Percentiles rank a stretch among this genome's conserved stretches.
Evolutionary conservation across 2,797 vertebrate species (phyloP).

Genomic region (Otus scops): DNA sequence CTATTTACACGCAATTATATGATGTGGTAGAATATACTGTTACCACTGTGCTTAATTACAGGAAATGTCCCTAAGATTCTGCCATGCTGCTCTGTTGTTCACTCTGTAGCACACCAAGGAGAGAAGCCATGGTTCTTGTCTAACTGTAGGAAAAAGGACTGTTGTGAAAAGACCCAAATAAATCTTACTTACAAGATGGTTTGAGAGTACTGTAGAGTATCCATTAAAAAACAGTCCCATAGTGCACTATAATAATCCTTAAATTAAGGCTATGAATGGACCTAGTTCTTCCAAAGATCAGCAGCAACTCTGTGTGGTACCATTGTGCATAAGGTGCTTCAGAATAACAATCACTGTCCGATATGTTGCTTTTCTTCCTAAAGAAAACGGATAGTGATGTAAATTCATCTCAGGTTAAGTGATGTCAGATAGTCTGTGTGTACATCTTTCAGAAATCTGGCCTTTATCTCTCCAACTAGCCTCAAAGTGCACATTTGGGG

Average conservation of each 20-base stretch:
- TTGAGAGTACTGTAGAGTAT: not conserved
- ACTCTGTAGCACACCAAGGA: not conserved
- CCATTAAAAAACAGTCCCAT: not conserved
- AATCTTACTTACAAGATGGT: not conserved
- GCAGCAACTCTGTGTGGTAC: not conserved
- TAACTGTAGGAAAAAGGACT: not conserved
- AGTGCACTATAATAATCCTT: not conserved
- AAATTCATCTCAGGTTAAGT: constrained; percentile 19
- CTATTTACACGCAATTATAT: not conserved
- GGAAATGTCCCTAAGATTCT: not conserved
- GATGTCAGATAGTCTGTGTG: not conserved
- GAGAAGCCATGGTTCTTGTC: not conserved
- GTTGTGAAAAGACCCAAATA: not conserved
- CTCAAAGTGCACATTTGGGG: not conserved
- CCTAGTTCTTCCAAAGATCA: not conserved
- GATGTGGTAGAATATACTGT: not conserved
- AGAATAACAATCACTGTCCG: constrained; percentile 1
- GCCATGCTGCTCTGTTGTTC: not conserved
- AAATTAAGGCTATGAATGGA: not conserved
- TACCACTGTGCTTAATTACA: not conserved
- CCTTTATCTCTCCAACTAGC: constrained; percentile 32
- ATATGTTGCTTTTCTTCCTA: not conserved
- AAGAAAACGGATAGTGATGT: not conserved
- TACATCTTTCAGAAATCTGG: not conserved
- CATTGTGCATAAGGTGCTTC: not conserved